Conservation (phyloP, 2,888 invertebrate genomes). For the Meteorus cinctellus region DNA sequence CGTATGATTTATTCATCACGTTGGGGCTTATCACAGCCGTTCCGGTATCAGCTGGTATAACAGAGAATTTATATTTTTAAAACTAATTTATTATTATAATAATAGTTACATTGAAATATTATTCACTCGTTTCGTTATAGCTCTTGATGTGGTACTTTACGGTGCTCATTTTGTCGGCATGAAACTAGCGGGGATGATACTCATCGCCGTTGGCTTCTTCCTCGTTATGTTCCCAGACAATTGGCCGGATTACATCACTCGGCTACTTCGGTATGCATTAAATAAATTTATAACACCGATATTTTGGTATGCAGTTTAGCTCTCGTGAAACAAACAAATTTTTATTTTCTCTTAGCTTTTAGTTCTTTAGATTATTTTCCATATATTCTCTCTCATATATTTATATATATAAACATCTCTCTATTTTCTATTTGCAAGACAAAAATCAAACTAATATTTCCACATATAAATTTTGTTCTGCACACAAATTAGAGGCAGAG, state of each 20-base stretch:
- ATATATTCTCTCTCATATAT: conserved; percentile 47
- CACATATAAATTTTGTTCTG: conserved; percentile 59
- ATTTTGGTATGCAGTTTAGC: conserved; percentile 65
- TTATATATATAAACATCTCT: conserved; percentile 42
- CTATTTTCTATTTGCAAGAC: conserved; percentile 57
- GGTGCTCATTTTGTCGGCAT: conserved; percentile 92
- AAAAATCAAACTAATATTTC: conserved; percentile 36
- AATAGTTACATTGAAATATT: conserved; percentile 19
- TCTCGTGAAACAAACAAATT: conserved; percentile 46
- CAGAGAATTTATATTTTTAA: conserved; percentile 4
- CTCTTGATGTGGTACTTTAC: conserved; percentile 89
- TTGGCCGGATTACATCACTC: conserved; percentile 96
- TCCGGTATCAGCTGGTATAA: conserved; percentile 93
- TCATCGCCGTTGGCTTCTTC: conserved; percentile 93
- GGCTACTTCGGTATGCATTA: conserved; percentile 84
- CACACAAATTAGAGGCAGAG: conserved; percentile 64
- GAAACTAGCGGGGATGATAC: conserved; percentile 95
- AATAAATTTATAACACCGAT: conserved; percentile 53
- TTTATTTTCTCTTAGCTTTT: conserved; percentile 49
- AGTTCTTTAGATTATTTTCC: conserved; percentile 47
- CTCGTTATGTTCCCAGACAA: conserved; percentile 96
- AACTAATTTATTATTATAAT: background rate
- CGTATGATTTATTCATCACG: conserved; percentile 96
- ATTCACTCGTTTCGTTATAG: conserved; percentile 74
- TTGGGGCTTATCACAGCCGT: conserved; percentile 95